Evolutionary conservation across 1,140 invertebrate genomes (phyloP), one percentile per base, ranked within the genome.

Genomic region (Plutomurus gul): DNA sequence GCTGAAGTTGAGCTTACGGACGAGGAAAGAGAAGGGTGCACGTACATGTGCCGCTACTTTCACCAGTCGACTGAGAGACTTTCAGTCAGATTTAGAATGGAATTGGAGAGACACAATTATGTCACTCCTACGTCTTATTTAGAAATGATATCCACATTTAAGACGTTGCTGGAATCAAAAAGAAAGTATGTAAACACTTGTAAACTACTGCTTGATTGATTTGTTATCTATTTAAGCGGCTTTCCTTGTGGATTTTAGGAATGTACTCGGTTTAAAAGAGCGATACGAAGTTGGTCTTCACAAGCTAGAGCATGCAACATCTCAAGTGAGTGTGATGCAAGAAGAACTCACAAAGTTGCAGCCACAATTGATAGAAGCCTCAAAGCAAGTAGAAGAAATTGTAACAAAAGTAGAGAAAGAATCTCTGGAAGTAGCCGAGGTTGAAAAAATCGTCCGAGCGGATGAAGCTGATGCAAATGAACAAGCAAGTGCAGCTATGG

Each of bases 91-190:
- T 96, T 93, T 86, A 60, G 60, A 43, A 5, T 22, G 0, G 79
- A 84, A 51, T 65, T 84, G 20, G 79, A 79, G 11, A 22, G 96
- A 75, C 90, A 92, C 81, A 96, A 94, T 84, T 98, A 98, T 86
- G 95, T 98, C 0, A 98, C 96, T 0, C 96, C 96, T 0, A 97
- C 95, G 0, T 97, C 95, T 0, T 99, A 97, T 86, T 87, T 98
- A 47, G 95, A 97, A 85, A 89, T 98, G 85, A 96, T 98, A 77
- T 92, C 92, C 82, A 95, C 94, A 1, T 98, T 97, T 84, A 97
- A 96, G 85, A 89, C 90, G n/a, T 88, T 98, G 18, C 86, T 98
- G 0, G 87, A 86, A 1, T 90, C 90, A 65, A 96, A 96, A 86
- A 88, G 95, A 86, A 87, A 87, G 92, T 92, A 89, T 89, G 88